Base-by-base conservation (phyloP, 2,888 invertebrate genomes). In the Lasioglossum malachurum region DNA sequence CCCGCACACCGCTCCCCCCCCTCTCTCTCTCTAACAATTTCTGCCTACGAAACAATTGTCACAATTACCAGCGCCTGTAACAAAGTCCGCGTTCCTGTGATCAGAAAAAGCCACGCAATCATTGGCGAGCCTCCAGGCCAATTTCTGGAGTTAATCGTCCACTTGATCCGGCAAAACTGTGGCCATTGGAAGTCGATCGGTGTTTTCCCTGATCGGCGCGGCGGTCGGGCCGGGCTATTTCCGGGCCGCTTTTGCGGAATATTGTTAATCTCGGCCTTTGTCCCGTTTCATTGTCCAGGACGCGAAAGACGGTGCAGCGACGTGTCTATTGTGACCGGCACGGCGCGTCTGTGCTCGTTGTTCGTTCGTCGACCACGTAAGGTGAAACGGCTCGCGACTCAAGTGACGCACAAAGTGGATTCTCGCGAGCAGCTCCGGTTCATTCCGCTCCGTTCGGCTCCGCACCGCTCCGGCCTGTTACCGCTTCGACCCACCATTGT, bases 201-300 rank as follows among this genome's bases (percentile, higher is more conserved):
- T 69, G 49, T n/a, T 80, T 83, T 84, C 75, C 71, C 49, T 35
- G 46, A n/a, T 44, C 12, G 44, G 12, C 3, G 44, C 44, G 14
- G 10, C 10, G 53, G 53, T n/a, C 16, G 46, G 49, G 49, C 67
- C n/a, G 31, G 38, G 57, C 27, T n/a, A 23, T 53, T 53, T 57
- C 69, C 53, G 27, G 44, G 2, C 74, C 49, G 74, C 60, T 83
- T 88, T 83, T 77, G 81, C 85, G 75, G 83, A 90, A 90, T 90
- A 90, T 90, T 87, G 89, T 87, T 90, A 90, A 90, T 90, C 84
- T 79, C 64, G 74, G 38, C 75, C 82, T 88, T 90, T 90, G 83
- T 90, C 73, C 79, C 27, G 78, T 83, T 78, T 88, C 85, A 87
- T 90, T 90, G 87, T 90, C 83, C 85, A 14, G 81, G 53, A 82